A percentile compares a stretch with the other conserved stretches of the same genome.
Conservation (phyloP, 2,113 vertebrate genomes). For the Indri indri region DNA sequence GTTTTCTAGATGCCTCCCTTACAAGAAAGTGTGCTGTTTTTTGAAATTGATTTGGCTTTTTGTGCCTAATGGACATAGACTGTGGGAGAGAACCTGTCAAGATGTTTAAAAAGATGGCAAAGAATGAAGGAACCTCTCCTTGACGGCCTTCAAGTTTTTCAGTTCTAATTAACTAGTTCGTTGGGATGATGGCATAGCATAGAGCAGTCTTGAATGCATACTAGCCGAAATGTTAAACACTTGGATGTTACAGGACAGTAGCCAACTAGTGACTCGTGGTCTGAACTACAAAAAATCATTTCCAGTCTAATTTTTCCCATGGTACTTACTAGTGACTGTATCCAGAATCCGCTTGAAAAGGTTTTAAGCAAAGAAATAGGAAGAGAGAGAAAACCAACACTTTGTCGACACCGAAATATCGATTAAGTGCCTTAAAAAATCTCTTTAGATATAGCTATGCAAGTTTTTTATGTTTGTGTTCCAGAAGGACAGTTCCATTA, state of each 20-base stretch:
- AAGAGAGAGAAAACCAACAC: constrained; percentile 73
- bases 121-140: constrained; percentile 32
- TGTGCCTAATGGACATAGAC: constrained; percentile 42
- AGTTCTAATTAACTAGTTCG: background rate
- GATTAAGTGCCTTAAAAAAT: constrained; percentile 96
- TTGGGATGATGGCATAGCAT: constrained; percentile 72
- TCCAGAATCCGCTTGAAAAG: constrained; percentile 80
- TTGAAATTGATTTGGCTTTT: constrained; percentile 56
- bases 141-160: constrained; percentile 54
- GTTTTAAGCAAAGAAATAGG: constrained; percentile 84
- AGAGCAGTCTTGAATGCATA: constrained; percentile 70
- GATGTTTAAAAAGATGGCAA: constrained; percentile 49
- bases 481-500: constrained; percentile 81
- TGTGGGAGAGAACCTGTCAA: constrained; percentile 44
- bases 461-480: constrained; percentile 90
- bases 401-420: constrained; percentile 83
- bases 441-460: constrained; percentile 98
- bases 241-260: constrained; percentile 71
- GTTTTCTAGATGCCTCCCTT: constrained; percentile 71
- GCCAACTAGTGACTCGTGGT: constrained; percentile 50
- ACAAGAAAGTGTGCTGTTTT: constrained; percentile 43
- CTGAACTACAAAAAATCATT: constrained; percentile 63
- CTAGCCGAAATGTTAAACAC: constrained; percentile 74
- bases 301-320: constrained; percentile 74
- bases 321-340: constrained; percentile 82